Evolutionary conservation across 2,113 vertebrate species (phyloP).

Genomic region (Bujurquina vittata): DNA sequence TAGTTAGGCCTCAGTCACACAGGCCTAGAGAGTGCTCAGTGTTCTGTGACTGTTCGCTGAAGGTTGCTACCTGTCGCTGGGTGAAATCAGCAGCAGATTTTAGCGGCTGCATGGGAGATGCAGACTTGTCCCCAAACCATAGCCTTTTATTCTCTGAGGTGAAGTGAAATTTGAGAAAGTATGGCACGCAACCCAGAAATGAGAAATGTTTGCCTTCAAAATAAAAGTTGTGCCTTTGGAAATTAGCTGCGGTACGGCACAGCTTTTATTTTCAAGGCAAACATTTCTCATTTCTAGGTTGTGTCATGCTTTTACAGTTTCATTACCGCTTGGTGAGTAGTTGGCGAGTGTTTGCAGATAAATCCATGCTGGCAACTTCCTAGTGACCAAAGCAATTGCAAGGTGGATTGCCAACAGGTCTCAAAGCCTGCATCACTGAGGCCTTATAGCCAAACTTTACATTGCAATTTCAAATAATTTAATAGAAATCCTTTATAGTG

Average conservation of each 20-base stretch:
- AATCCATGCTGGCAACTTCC: background rate
- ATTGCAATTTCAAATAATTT: background rate
- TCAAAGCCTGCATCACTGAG: background rate
- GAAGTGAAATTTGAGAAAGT: background rate
- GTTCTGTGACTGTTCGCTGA: background rate
- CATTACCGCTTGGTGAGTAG: background rate
- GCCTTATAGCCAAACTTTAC: background rate
- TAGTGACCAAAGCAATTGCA: background rate
- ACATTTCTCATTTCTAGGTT: background rate
- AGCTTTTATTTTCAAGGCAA: no score
- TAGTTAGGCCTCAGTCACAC: background rate
- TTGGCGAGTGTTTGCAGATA: no score
- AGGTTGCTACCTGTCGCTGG: no score
- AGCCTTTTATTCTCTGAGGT: background rate
- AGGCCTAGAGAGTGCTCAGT: background rate
- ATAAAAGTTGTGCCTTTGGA: background rate
- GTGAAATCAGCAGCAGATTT: no score
- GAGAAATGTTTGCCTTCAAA: background rate
- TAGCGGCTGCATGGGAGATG: no score
- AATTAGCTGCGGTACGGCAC: background rate
- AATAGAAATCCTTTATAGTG: background rate
- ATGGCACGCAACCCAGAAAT: background rate
- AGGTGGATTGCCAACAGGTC: no score
- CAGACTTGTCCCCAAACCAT: no score
- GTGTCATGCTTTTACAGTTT: background rate